Percentiles rank a stretch among this genome's conserved stretches.
Evolutionary conservation across 2,888 invertebrate species (phyloP).

Genomic region (Hypselothyrea guttata): DNA sequence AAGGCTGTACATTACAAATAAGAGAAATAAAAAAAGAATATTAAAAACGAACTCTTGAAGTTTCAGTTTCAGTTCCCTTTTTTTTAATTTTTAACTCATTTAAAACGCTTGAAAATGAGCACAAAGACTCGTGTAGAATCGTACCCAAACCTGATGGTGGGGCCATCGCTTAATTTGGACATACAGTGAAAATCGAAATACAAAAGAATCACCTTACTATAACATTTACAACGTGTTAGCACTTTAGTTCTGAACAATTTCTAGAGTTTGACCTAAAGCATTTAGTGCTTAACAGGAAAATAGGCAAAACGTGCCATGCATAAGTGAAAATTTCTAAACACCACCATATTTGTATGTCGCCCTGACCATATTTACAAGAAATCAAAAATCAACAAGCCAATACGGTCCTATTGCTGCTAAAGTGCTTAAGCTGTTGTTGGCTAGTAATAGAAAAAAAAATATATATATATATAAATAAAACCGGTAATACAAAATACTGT

Average conservation of each 20-base stretch:
- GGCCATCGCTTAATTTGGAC: slow-evolving; percentile 11
- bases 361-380: slow-evolving; percentile 59
- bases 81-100: too few species aligned
- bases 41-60: too few species aligned
- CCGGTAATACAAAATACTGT: slow-evolving; percentile 71
- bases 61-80: too few species aligned
- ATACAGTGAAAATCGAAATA: slow-evolving; percentile 61
- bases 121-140: too few species aligned
- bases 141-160: background rate
- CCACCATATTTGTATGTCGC: slow-evolving; percentile 57
- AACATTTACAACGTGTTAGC: slow-evolving; percentile 8
- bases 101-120: too few species aligned
- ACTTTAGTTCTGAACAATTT: slow-evolving; percentile 48
- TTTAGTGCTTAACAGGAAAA: slow-evolving; percentile 66
- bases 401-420: slow-evolving; percentile 49
- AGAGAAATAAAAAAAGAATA: too few species aligned
- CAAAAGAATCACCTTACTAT: background rate
- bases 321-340: slow-evolving; percentile 71
- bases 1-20: too few species aligned
- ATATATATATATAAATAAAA: too few species aligned
- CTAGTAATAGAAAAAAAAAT: slow-evolving; percentile 59
- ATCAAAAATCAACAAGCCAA: slow-evolving; percentile 42
- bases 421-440: slow-evolving; percentile 17
- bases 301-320: slow-evolving; percentile 69
- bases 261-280: slow-evolving; percentile 64